Conservation (phyloP, 2,888 invertebrate species). For the Synanthedon vespiformis region DNA sequence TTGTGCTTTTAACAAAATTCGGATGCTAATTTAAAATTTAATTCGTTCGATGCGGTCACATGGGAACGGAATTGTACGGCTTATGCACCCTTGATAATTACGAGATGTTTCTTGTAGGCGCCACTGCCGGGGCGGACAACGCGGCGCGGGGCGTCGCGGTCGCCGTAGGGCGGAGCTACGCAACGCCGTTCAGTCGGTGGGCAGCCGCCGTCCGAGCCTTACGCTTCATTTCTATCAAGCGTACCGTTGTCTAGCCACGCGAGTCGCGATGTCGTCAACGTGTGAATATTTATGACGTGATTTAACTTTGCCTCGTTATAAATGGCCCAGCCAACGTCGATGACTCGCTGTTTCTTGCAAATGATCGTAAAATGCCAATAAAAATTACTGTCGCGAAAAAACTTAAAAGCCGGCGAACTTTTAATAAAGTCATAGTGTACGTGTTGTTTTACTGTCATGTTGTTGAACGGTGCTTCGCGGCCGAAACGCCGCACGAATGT, state of each 20-base stretch:
- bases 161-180: constrained; percentile 55
- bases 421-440: constrained; percentile 61
- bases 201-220: constrained; percentile 52
- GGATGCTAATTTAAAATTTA: constrained; percentile 4
- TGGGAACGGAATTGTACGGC: constrained; percentile 55
- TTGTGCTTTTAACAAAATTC: no score
- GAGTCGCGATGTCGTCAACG: constrained; percentile 54
- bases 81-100: constrained; percentile 63
- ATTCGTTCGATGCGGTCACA: constrained; percentile 46
- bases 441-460: constrained; percentile 64
- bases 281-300: constrained; percentile 65
- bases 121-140: constrained; percentile 26
- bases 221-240: constrained; percentile 24
- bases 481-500: constrained; percentile 76
- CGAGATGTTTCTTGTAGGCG: constrained; percentile 62
- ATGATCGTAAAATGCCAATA: constrained; percentile 64
- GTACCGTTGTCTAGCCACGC: constrained; percentile 46
- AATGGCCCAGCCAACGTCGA: constrained; percentile 57
- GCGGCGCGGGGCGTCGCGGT: constrained; percentile 45
- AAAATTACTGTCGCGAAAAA: constrained; percentile 53
- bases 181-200: constrained; percentile 61
- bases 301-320: constrained; percentile 47
- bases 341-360: constrained; percentile 39
- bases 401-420: constrained; percentile 57
- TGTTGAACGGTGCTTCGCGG: constrained; percentile 46